Evolutionary conservation across 1,140 invertebrate genomes (phyloP), one percentile per base, ranked within the genome.

Genomic region (Zaprionus lachaisei): DNA sequence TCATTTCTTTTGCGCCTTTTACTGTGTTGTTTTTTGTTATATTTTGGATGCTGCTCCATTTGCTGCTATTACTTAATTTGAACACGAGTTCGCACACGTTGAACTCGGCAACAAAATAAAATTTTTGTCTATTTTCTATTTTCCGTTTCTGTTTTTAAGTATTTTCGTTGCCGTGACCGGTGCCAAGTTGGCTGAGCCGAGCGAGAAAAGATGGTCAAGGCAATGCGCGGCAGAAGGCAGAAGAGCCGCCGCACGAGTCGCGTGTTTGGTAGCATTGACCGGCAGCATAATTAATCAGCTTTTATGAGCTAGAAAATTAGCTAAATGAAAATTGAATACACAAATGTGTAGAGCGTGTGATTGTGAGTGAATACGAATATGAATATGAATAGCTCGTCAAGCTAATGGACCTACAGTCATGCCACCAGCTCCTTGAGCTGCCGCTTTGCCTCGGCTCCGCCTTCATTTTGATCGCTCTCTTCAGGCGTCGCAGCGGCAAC

Each of bases 261-360:
- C 77, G 71, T 79, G 76, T 70, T 77, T 72, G 55, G 56, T 82
- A 80, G 76, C 85, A 90, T 90, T 89, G 85, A 89, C 84, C 83
- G 69, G 80, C 24, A n/a, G 31, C 71, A 82, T 82, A 90, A 86
- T 86, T 82, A 86, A 86, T 86, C 79, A 86, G 64, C 79, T 82
- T 86, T 82, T 76, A 82, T 85, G 79, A 66, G 66, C 76, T 63
- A 82, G 61, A 77, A 79, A 91, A 81, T 85, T 56, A 55, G 54
- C 60, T 37, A 67, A 60, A 75, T 89, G 72, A 71, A 66, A 79
- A 68, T 58, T 71, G 58, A 71, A 68, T 68, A 51, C 44, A 49
- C 57, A 66, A 70, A 58, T 61, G 31, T 47, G 28, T 47, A 2
- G n/a, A 70, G 37, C 37, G n/a, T 47, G 41, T 44, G 41, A n/a